phyloP scores from a whole-genome alignment of 2,888 invertebrate species.

The Podabrus alpinus region DNA sequence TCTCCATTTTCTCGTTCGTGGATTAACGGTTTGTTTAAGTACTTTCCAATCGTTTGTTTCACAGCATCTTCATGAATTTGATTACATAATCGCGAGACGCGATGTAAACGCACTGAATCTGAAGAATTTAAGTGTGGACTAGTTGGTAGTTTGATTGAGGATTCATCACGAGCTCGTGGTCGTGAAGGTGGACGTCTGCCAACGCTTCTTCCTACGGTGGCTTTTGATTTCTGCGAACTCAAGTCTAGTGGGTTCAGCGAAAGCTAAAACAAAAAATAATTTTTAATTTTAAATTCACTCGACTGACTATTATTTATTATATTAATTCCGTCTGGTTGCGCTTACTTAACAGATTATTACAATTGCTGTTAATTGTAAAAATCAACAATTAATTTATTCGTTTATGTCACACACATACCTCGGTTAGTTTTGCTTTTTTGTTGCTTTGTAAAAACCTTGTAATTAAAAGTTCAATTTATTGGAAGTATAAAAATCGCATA shows the following conservation, averaged over 20 bases:
- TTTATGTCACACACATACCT: neutral
- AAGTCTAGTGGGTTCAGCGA: constrained; percentile 58
- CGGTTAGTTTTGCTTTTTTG: neutral
- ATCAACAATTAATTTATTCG: neutral
- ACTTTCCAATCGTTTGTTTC: constrained; percentile 46
- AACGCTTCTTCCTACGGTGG: constrained; percentile 58
- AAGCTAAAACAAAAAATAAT: constrained; percentile 46
- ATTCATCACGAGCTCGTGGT: constrained; percentile 46
- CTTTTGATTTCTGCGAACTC: constrained; percentile 58
- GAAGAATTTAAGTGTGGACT: constrained; percentile 2
- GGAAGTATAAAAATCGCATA: neutral
- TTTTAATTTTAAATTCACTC: neutral
- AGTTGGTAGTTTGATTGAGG: constrained; percentile 16
- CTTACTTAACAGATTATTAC: neutral
- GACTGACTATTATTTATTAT: neutral
- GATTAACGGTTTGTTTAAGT: constrained; percentile 31
- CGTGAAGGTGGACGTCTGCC: constrained; percentile 59
- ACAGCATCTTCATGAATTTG: constrained; percentile 56
- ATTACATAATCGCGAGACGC: constrained; percentile 56
- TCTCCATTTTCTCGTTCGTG: constrained; percentile 44
- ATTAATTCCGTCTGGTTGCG: neutral
- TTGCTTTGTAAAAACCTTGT: neutral
- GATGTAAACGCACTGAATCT: constrained; percentile 49
- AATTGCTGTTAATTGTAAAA: neutral
- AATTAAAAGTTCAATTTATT: neutral